Base-by-base conservation (phyloP, 1,140 invertebrate species). In the Orius insidiosus region DNA sequence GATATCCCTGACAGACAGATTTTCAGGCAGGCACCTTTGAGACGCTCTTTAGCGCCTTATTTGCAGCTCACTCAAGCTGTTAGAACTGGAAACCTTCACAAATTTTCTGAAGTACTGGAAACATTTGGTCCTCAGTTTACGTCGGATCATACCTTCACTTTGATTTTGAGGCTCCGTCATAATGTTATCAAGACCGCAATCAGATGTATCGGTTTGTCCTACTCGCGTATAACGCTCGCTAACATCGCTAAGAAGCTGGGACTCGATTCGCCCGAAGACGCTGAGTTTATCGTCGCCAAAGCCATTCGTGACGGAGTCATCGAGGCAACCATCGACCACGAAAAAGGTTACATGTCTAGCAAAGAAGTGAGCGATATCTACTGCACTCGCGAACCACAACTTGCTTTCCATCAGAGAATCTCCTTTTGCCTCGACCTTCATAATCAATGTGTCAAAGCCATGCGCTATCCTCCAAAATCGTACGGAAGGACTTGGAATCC, bases 151-250 rank as follows among this genome's bases (percentile, higher is more conserved):
- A 97, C 93, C 0, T 97, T 89, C 56, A 95, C 89, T 39, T 62
- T 98, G 24, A 97, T 97, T 57, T 69, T 97, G 13, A 75, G 92
- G 49, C 65, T 99, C 13, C 74, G 93, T 46, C 95, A 98, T 60
- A 99, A 99, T 71, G 96, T 99, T 1, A 98, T 99, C 58, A 98
- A 98, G 65, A 98, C 95, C 5, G 95, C 94, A 0, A 88, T 99
- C 38, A 71, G 95, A 34, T 90, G 90, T 48, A 98, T 99, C 62
- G 93, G 89, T 9, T 61, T 94, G 1, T 95, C 93, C 0, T 99
- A 99, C 63, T 97, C 93, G 0, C 73, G 88, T 41, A 99, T 99
- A 53, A 93, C 89, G 7, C 79, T 96, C 0, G 72, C 78, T 47
- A 92, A 98, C 64, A 93, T 98, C 56, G 92, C 93, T 6, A 71